Percentiles rank a stretch among this genome's conserved stretches.
Conservation (phyloP, 2,888 invertebrate species). For the Platycheirus albimanus region DNA sequence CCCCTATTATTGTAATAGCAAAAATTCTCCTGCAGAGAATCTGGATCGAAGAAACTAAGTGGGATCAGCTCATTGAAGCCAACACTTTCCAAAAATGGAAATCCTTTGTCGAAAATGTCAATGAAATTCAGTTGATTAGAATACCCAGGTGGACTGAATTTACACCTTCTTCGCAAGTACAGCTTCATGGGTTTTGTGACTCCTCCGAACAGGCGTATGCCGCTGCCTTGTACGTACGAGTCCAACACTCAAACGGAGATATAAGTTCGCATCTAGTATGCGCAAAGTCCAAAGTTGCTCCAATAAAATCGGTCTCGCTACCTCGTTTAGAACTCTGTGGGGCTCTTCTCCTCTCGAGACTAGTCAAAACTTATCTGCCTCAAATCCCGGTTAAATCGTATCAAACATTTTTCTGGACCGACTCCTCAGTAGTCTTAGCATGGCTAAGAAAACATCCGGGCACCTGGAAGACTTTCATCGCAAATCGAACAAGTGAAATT, state of each 20-base stretch:
- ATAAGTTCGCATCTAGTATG: background rate
- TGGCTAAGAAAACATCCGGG: background rate
- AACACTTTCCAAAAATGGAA: background rate
- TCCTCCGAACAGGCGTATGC: background rate
- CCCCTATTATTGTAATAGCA: background rate
- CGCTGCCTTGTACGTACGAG: background rate
- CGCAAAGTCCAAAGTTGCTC: constrained; percentile 1
- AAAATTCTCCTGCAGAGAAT: background rate
- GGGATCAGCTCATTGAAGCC: background rate
- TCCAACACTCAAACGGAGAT: background rate
- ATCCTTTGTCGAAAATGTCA: background rate
- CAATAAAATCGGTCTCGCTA: background rate
- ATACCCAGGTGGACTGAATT: background rate
- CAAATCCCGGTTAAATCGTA: background rate
- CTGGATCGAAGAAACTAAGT: background rate
- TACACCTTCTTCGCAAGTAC: background rate
- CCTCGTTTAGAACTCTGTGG: background rate
- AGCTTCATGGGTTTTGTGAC: no score
- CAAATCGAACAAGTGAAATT: background rate
- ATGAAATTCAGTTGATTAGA: background rate
- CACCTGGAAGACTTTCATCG: background rate
- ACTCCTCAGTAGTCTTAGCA: background rate
- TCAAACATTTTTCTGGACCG: background rate
- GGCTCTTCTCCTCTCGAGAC: background rate
- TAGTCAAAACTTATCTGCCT: background rate